Evolutionary conservation across 2,113 vertebrate genomes (phyloP).

Genomic region (Piaya cayana): DNA sequence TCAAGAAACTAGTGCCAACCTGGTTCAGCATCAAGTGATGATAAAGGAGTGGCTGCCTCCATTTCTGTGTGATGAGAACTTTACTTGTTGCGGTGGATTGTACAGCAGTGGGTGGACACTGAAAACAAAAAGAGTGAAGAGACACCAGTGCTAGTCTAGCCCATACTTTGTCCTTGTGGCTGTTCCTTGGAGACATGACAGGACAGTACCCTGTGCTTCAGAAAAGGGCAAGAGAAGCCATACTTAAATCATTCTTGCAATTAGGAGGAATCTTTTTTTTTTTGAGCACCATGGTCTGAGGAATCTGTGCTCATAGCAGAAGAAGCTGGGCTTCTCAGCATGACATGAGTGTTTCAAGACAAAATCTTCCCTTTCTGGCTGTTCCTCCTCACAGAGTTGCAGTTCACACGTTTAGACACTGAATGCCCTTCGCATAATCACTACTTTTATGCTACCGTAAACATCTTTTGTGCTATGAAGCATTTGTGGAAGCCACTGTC

Average conservation of each 20-base stretch:
- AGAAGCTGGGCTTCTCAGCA: neutral
- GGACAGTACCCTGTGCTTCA: accelerated
- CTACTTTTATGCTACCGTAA: neutral
- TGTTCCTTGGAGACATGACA: neutral
- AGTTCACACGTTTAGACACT: neutral
- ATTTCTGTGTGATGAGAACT: neutral
- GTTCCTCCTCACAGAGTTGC: neutral
- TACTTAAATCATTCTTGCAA: neutral
- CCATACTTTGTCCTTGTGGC: neutral
- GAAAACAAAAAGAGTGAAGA: neutral
- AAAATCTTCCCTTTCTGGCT: accelerated
- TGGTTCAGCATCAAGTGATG: neutral
- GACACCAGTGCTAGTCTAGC: neutral
- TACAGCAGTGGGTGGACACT: neutral
- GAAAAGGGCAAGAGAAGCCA: neutral
- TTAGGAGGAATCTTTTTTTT: neutral
- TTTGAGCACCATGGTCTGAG: neutral
- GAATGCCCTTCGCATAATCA: neutral
- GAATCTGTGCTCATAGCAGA: neutral
- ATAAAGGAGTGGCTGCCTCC: neutral
- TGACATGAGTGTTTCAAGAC: neutral
- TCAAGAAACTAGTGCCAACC: neutral
- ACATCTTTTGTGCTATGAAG: neutral
- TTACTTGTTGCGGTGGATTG: neutral
- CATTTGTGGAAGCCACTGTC: neutral